Evolutionary conservation across 1,140 invertebrate genomes (phyloP), one percentile per base, ranked within the genome.

Genomic region (Cherax quadricarinatus): DNA sequence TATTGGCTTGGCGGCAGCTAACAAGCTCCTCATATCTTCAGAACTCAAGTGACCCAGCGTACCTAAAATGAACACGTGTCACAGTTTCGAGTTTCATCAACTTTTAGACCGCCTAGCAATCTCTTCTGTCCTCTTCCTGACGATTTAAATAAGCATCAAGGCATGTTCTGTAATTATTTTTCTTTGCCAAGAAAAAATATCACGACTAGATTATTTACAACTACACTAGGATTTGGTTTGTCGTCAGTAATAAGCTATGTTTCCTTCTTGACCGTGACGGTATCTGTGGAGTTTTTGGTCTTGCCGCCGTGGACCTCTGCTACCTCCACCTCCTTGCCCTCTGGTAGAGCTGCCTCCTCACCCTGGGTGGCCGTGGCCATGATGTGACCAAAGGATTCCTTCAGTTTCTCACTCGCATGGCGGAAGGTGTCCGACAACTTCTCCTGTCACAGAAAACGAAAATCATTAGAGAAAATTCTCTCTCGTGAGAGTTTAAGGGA

Each of bases 401-500:
- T 97, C 60, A 98, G 96, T 94, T 98, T 98, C 51, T 97, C 96
- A 94, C 97, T 98, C 1, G 98, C 98, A 93, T 97, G 96, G 94
- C 97, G 96, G 94, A 98, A 98, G 1, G 97, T 97, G 94, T 98
- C 97, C 24, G 97, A 97, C 14, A 98, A 94, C 95, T 96, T 96
- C 93, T 96, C 96, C 96, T 97, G 94, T 21, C 95, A 79, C 24
- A 89, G 41, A 93, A 80, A 84, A 79, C n/a, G 49, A 21, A 24
- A 49, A 14, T 30, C 48, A 86, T 86, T 24, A 84, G 48, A 83
- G 81, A 83, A 53, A 83, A 53, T 60, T 41, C 0, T 41, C 30
- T 21, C 30, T 14, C 12, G 12, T 18, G 30, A 81, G 14, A 30
- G 3, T 24, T 24, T 1, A 30, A 21, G 16, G 24, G 21, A 82